A percentile compares a stretch with the other conserved stretches of the same genome.
These are phyloP conservation scores for Eupelmus urozonus DNA, from an alignment of 2,888 invertebrate genomes.

Conservation along the genomic window DNA sequence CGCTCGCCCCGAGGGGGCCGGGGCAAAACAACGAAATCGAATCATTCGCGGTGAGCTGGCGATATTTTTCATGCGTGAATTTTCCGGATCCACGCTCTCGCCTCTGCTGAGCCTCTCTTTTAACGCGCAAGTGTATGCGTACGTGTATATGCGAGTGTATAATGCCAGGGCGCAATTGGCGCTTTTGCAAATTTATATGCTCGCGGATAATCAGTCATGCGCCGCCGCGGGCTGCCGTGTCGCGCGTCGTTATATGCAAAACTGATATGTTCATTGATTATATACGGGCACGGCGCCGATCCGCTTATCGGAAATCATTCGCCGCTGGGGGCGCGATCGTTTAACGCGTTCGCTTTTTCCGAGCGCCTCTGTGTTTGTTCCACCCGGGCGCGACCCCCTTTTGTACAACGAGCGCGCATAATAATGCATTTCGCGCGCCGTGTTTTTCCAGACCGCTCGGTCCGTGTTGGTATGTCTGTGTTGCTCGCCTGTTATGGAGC, in stretches of 20 bases:
- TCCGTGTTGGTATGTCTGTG: too few relatives aligned
- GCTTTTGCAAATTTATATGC: constrained; percentile 42
- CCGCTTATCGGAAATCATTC: constrained; percentile 58
- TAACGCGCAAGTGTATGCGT: neutral
- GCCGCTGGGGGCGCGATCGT: constrained; percentile 38
- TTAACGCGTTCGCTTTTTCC: constrained; percentile 39
- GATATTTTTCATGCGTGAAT: constrained; percentile 76
- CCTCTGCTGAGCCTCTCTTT: neutral
- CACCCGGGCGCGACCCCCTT: neutral
- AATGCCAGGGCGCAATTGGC: neutral
- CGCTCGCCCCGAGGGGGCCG: constrained; percentile 18
- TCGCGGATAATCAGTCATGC: constrained; percentile 51
- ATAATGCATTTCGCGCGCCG: neutral
- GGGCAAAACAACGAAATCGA: constrained; percentile 74
- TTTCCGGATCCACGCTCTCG: constrained; percentile 65
- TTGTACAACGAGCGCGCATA: neutral
- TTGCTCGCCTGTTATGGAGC: too few relatives aligned
- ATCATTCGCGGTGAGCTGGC: constrained; percentile 72
- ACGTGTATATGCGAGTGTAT: neutral
- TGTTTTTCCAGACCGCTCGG: too few relatives aligned
- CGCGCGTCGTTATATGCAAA: constrained; percentile 45
- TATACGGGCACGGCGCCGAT: constrained; percentile 2
- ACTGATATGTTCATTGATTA: constrained; percentile 56
- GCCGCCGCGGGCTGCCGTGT: constrained; percentile 7
- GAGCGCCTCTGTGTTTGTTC: neutral